A percentile compares a stretch with the other conserved stretches of the same genome.
Evolutionary conservation across 2,797 vertebrate genomes (phyloP).

Genomic region (Chloroceryle amazona): DNA sequence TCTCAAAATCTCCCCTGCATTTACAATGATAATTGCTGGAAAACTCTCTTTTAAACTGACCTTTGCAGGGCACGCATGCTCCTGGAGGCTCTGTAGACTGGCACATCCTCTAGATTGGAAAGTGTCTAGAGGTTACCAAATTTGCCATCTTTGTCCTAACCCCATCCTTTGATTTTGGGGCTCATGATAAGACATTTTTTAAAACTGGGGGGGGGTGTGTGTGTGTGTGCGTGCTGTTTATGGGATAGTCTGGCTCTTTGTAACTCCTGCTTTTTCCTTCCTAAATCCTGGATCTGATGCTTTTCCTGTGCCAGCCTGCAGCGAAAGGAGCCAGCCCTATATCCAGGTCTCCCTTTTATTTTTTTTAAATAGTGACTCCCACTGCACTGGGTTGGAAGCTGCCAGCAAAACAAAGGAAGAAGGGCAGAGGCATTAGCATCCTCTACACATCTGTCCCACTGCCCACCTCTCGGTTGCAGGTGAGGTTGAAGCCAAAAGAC

Average conservation of each 20-base stretch:
- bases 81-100: neutral
- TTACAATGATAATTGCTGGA: neutral
- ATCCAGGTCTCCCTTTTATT: neutral
- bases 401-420: neutral
- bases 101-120: neutral
- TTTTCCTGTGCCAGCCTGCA: neutral
- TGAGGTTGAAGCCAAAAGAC: neutral
- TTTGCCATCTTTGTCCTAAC: accelerated
- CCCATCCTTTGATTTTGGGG: neutral
- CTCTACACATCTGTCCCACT: neutral
- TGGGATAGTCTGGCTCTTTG: neutral
- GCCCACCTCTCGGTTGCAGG: neutral
- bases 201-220: too few relatives aligned
- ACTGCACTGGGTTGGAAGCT: neutral
- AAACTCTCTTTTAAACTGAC: neutral
- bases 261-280: neutral
- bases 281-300: neutral
- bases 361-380: neutral
- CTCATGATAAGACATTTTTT: neutral
- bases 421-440: neutral
- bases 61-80: neutral
- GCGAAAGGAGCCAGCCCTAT: neutral
- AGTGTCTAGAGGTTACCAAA: accelerated
- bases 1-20: neutral
- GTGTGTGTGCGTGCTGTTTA: too few relatives aligned